A percentile compares a stretch with the other conserved stretches of the same genome.
Conservation (phyloP, 2,888 invertebrate genomes). For the Oscheius sp. region DNA sequence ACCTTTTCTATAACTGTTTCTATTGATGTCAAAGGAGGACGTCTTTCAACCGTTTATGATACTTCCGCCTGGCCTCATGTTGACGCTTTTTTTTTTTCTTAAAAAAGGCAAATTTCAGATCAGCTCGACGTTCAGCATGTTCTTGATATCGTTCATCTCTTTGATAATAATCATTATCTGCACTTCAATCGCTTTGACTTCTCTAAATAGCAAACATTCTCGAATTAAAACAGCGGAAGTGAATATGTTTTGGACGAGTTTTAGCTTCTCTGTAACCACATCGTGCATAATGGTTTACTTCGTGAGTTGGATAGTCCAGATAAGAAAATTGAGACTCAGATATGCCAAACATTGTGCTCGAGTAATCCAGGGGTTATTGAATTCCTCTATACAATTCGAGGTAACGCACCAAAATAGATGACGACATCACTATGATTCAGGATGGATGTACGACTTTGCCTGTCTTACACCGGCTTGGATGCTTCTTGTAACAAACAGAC, state of each 20-base stretch:
- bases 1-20: neutral
- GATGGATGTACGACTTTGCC: conserved; percentile 12
- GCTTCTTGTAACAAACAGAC: neutral
- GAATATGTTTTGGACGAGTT: conserved; percentile 13
- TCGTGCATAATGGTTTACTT: conserved; percentile 11
- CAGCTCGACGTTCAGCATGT: neutral
- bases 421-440: neutral
- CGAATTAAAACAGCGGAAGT: neutral
- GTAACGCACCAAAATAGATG: neutral
- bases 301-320: neutral
- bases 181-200: neutral
- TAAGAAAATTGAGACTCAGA: neutral
- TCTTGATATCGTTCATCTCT: neutral
- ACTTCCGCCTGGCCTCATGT: neutral
- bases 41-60: neutral
- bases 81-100: neutral
- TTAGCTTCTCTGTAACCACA: neutral
- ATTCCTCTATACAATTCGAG: neutral
- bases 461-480: conserved; percentile 20
- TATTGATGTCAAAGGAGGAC: conserved; percentile 9
- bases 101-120: too few species aligned
- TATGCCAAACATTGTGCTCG: neutral
- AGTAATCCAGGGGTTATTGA: neutral
- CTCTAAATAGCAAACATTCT: neutral
- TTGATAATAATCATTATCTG: neutral